Evolutionary conservation across 2,797 vertebrate genomes (phyloP), one percentile per base, ranked within the genome.

Genomic region (Aselliscus stoliczkanus): DNA sequence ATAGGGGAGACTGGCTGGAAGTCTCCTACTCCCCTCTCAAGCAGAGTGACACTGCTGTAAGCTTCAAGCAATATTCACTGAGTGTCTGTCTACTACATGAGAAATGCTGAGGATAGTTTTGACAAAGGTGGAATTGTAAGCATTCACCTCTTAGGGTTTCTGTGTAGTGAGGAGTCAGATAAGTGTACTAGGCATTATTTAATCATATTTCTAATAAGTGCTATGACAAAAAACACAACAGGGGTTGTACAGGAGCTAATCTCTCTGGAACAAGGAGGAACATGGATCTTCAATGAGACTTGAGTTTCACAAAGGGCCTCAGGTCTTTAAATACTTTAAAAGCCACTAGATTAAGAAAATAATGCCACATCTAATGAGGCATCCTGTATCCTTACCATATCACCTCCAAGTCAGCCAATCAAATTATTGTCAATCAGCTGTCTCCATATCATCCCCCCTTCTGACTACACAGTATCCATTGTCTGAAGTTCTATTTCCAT

Each of bases 271-370:
- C 2, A 44, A 14, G 5, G 29, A 62, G 5, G 20, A 27, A 7
- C n/a, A 14, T 25, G 18, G 10, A 20, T 72, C 47, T 62, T 80
- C 13, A 72, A 5, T 56, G 29, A 80, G 18, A 62, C 47, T 93
- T 79, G 37, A 56, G 39, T n/a, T 77, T 54, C 27, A 84, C 11
- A 54, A 82, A 64, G 31, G 29, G 10, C 21, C 90, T 89, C n/a
- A 75, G 42, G 5, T 92, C 14, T 90, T 88, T 31, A 84, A 90
- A 65, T 37, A 62, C 18, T 92, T 92, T 81, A 54, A 94, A 95
- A 88, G 4, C 1, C 50, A 94, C 10, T 56, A 69, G 14, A 76
- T 47, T 58, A 67, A 90, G 34, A 88, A 80, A 94, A 70, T 42
- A 81, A 47, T 1, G 2, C 5, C 8, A 47, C 9, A 44, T 67